Conservation (phyloP, 1,140 invertebrate genomes). For the Ooceraea biroi region DNA sequence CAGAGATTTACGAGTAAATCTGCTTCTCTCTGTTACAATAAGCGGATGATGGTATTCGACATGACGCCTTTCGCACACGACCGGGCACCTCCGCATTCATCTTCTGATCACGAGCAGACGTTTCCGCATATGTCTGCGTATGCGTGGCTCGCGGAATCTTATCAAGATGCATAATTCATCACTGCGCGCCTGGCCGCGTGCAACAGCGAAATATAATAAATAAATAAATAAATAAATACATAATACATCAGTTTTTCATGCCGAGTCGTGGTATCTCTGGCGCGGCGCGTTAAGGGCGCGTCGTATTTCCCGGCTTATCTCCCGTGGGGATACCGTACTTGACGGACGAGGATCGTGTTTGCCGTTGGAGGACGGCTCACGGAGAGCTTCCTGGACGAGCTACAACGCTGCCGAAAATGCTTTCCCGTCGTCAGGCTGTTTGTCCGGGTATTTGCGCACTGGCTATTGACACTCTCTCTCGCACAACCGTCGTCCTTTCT, state of each 20-base stretch:
- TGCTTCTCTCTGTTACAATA: too few species aligned
- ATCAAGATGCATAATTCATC: slow-evolving; percentile 59
- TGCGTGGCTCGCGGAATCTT: slow-evolving; percentile 2
- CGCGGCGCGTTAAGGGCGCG: slow-evolving; percentile 31
- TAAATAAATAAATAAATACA: slow-evolving; percentile 58
- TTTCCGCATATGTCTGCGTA: slow-evolving; percentile 13
- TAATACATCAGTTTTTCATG: slow-evolving; percentile 59
- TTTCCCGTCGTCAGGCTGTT: slow-evolving; percentile 45
- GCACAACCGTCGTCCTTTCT: slow-evolving; percentile 20
- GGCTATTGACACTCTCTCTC: slow-evolving; percentile 50
- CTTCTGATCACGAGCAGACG: slow-evolving; percentile 7
- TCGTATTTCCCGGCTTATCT: slow-evolving; percentile 56
- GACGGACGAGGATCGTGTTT: slow-evolving; percentile 56
- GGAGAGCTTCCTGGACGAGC: slow-evolving; percentile 4
- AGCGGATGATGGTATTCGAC: slow-evolving; percentile 6
- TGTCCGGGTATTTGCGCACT: slow-evolving; percentile 44
- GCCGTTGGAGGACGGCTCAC: slow-evolving; percentile 13
- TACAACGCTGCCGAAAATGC: slow-evolving; percentile 46
- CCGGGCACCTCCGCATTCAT: neutral
- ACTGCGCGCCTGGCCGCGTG: neutral
- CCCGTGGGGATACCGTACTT: slow-evolving; percentile 28
- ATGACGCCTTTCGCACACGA: too few species aligned
- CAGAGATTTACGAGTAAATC: neutral
- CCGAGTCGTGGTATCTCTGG: slow-evolving; percentile 40
- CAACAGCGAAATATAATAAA: slow-evolving; percentile 10